Percentiles rank a stretch among this genome's conserved stretches.
Evolutionary conservation across 2,113 vertebrate species (phyloP).

Genomic region (Indicator indicator): DNA sequence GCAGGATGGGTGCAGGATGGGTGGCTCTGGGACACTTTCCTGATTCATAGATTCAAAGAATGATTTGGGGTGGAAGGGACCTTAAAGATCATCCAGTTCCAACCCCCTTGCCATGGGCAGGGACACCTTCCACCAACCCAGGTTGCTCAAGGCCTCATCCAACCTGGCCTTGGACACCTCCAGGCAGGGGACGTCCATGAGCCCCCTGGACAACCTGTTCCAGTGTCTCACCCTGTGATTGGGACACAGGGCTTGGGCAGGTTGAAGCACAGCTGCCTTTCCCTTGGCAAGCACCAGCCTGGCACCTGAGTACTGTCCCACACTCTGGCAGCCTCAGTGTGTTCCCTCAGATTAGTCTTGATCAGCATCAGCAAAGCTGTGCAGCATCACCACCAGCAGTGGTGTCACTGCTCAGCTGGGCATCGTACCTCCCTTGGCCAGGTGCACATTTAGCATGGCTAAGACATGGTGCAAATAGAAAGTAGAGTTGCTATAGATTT

Average conservation of each 20-base stretch:
- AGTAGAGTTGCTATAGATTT: neutral
- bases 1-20: neutral
- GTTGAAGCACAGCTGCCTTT: neutral
- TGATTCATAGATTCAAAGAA: too few species aligned
- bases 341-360: neutral
- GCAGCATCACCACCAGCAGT: accelerated
- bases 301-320: accelerated
- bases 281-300: neutral
- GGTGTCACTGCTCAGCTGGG: neutral
- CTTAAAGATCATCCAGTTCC: too few species aligned
- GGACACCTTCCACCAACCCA: too few species aligned
- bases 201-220: too few species aligned
- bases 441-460: neutral
- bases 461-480: neutral
- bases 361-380: neutral
- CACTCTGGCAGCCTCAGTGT: neutral
- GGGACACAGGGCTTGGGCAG: neutral
- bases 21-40: too few species aligned
- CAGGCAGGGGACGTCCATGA: too few species aligned
- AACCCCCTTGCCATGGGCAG: too few species aligned
- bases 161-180: too few species aligned
- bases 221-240: too few species aligned
- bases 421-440: neutral
- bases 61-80: too few species aligned
- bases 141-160: too few species aligned